Conservation (phyloP, 2,888 invertebrate genomes). For the Yponomeuta sedellus region DNA sequence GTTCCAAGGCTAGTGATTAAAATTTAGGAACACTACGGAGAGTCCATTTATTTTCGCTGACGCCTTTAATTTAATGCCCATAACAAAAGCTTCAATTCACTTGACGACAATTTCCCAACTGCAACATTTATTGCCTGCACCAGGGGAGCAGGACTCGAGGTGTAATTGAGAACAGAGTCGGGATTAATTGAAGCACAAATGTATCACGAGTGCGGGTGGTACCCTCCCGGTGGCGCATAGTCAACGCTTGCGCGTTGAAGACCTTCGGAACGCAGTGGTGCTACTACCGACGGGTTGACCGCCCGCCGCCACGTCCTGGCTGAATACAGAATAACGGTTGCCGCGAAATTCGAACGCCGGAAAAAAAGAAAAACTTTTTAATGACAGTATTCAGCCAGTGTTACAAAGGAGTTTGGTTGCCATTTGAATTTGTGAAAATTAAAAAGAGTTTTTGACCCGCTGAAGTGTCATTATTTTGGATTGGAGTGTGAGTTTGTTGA, state of each 20-base stretch:
- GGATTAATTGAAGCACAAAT: constrained; percentile 73
- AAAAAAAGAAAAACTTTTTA: constrained; percentile 10
- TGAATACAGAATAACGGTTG: not conserved
- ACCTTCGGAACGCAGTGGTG: constrained; percentile 56
- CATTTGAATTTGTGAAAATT: not conserved
- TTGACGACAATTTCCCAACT: constrained; percentile 5
- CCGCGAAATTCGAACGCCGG: constrained; percentile 8
- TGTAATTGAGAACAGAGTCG: constrained; percentile 65
- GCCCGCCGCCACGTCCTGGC: constrained; percentile 38
- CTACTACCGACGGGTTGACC: constrained; percentile 46
- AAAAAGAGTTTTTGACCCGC: not conserved
- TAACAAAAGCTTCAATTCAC: not conserved
- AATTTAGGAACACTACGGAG: too few species aligned
- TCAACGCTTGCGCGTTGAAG: constrained; percentile 67
- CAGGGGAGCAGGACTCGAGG: constrained; percentile 31
- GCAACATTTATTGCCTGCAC: constrained; percentile 15
- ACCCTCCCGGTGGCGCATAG: constrained; percentile 58
- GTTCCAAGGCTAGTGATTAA: too few species aligned
- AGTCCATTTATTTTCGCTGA: too few species aligned
- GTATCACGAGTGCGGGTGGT: constrained; percentile 50
- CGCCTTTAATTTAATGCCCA: not conserved
- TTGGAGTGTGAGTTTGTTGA: not conserved
- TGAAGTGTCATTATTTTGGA: not conserved
- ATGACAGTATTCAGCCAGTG: constrained; percentile 13
- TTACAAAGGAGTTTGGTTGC: not conserved